Evolutionary conservation across 1,140 invertebrate genomes (phyloP).

Genomic region (Palaemon carinicauda): DNA sequence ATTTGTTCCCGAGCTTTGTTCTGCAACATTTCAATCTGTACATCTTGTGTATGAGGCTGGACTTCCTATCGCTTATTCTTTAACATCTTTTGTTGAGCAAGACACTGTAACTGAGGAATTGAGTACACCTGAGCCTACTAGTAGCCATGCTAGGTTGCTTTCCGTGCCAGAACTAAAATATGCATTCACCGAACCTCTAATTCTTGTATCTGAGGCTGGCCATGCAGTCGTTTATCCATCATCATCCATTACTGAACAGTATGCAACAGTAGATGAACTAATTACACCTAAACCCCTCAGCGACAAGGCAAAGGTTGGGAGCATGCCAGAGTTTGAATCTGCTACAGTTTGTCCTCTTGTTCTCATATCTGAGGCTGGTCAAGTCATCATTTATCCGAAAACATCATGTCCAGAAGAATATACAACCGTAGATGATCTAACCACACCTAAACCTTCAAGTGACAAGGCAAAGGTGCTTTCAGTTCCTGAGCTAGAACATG

Average conservation of each 20-base stretch:
- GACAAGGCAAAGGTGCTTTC: background rate
- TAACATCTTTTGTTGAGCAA: too few relatives aligned
- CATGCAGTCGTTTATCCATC: background rate
- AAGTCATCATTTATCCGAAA: background rate
- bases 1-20: background rate
- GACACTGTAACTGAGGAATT: background rate
- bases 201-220: conserved; percentile 16
- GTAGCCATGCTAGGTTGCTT: background rate
- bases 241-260: background rate
- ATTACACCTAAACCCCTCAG: background rate
- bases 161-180: background rate
- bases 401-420: background rate
- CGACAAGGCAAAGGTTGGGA: background rate
- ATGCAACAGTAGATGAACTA: background rate
- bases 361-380: conserved; percentile 21
- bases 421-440: background rate
- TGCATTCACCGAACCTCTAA: background rate
- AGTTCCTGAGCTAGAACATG: conserved; percentile 20
- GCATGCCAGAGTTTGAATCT: background rate
- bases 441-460: background rate
- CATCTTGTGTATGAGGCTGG: background rate
- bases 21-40: background rate
- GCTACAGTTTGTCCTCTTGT: background rate
- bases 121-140: background rate
- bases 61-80: background rate